Percentiles rank a stretch among this genome's conserved stretches.
These are phyloP conservation scores for Theonella swinhoei DNA, from an alignment of 37 sponge, comb jelly and placozoan species.

Conservation along the genomic window DNA sequence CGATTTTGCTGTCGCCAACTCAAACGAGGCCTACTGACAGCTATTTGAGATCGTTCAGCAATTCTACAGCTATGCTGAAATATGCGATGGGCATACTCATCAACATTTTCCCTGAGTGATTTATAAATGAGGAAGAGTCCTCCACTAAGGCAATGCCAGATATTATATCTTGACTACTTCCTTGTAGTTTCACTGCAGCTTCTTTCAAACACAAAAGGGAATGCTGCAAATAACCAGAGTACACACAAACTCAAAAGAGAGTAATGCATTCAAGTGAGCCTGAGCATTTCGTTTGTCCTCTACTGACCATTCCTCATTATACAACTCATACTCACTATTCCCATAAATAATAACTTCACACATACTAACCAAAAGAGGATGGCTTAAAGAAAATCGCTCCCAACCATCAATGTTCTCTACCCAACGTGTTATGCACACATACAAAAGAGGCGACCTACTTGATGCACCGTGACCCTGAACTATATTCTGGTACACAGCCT, in stretches of 20 bases:
- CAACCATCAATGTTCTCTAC: slow-evolving; percentile 73
- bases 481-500: slow-evolving; percentile 18
- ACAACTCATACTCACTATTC: slow-evolving; percentile 25
- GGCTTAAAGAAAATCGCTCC: slow-evolving; percentile 46
- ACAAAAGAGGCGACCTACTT: slow-evolving; percentile 34
- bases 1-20: slow-evolving; percentile 46
- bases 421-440: slow-evolving; percentile 70
- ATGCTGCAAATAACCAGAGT: slow-evolving; percentile 22
- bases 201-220: too few species aligned
- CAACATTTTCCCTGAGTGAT: slow-evolving; percentile 26
- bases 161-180: slow-evolving; percentile 42
- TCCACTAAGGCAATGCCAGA: slow-evolving; percentile 33
- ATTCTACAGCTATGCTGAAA: slow-evolving; percentile 57
- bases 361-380: slow-evolving; percentile 60
- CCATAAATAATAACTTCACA: slow-evolving; percentile 62
- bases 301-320: slow-evolving; percentile 51
- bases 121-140: slow-evolving; percentile 8
- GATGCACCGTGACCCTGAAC: slow-evolving; percentile 7
- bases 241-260: slow-evolving; percentile 62
- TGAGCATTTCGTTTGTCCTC: slow-evolving; percentile 60
- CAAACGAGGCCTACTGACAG: slow-evolving; percentile 36
- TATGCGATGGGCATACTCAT: slow-evolving; percentile 37
- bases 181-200: slow-evolving; percentile 58
- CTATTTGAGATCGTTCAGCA: slow-evolving; percentile 32
- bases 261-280: slow-evolving; percentile 49